Conservation (phyloP, 1,140 invertebrate genomes). For the Acyrthosiphon pisum region DNA sequence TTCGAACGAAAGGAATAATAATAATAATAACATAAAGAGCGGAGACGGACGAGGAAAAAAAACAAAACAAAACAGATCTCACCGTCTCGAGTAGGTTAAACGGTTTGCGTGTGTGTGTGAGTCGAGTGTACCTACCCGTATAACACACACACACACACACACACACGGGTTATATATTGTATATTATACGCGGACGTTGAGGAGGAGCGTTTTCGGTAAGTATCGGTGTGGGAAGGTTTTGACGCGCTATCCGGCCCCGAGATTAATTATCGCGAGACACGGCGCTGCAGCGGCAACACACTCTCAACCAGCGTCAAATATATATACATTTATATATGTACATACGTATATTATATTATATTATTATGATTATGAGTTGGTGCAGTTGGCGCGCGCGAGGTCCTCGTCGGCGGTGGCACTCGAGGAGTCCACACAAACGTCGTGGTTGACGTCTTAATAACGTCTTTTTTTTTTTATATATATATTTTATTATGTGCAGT, state of each 20-base stretch:
- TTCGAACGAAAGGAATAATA: neutral
- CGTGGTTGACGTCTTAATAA: conserved; percentile 1
- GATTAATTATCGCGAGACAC: conserved; percentile 19
- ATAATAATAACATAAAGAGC: neutral
- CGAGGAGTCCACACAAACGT: neutral
- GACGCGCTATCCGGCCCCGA: conserved; percentile 18
- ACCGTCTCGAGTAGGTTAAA: conserved; percentile 1
- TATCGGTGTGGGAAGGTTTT: conserved; percentile 32
- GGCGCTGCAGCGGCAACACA: neutral
- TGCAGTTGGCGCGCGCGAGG: neutral
- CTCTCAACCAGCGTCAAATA: neutral
- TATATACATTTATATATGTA: neutral
- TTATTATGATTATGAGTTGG: neutral
- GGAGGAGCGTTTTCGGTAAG: conserved; percentile 30
- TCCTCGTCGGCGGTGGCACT: conserved; percentile 20
- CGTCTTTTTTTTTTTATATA: neutral
- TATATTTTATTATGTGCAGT: neutral
- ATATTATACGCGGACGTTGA: neutral
- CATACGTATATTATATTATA: neutral
- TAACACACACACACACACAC: neutral
- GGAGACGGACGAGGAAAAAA: neutral
- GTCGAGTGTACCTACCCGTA: neutral
- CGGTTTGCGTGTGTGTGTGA: neutral
- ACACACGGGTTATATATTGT: neutral
- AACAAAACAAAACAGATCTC: conserved; percentile 29